A percentile compares a stretch with the other conserved stretches of the same genome.
Conservation (phyloP, 2,113 vertebrate species). For the Meleagris gallopavo region DNA sequence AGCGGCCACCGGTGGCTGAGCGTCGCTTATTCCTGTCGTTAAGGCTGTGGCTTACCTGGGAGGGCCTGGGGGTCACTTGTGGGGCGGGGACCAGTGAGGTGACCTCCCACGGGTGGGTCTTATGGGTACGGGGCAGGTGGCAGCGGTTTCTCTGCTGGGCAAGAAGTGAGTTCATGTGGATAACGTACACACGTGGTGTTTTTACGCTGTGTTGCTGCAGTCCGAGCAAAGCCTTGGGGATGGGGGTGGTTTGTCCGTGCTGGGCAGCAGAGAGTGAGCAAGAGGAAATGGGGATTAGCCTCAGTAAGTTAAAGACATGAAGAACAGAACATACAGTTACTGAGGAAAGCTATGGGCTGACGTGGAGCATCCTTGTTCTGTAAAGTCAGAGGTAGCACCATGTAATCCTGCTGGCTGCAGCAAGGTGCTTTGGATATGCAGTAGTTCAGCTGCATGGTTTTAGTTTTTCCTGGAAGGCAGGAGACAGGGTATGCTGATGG, state of each 20-base stretch:
- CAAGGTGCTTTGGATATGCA: background rate
- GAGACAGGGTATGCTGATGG: background rate
- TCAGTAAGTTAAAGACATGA: too few relatives aligned
- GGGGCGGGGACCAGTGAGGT: background rate
- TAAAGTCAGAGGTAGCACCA: rapidly evolving
- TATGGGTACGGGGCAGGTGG: background rate
- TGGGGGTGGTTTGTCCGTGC: rapidly evolving
- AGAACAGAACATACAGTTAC: background rate
- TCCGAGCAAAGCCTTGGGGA: background rate
- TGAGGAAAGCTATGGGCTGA: rapidly evolving
- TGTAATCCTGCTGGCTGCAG: rapidly evolving
- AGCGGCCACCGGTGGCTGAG: background rate
- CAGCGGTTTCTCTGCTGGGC: too few relatives aligned
- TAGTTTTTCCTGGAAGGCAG: background rate
- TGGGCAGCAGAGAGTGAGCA: background rate
- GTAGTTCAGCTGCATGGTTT: background rate
- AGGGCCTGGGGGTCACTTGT: background rate
- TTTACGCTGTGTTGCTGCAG: rapidly evolving
- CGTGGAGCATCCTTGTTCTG: rapidly evolving
- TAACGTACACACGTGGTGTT: rapidly evolving
- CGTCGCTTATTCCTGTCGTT: background rate
- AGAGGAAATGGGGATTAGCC: background rate
- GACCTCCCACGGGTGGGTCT: background rate
- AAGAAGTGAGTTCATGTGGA: too few relatives aligned
- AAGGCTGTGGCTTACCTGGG: too few relatives aligned